phyloP scores from a whole-genome alignment of 2,113 vertebrate species.

The Falco punctatus region DNA sequence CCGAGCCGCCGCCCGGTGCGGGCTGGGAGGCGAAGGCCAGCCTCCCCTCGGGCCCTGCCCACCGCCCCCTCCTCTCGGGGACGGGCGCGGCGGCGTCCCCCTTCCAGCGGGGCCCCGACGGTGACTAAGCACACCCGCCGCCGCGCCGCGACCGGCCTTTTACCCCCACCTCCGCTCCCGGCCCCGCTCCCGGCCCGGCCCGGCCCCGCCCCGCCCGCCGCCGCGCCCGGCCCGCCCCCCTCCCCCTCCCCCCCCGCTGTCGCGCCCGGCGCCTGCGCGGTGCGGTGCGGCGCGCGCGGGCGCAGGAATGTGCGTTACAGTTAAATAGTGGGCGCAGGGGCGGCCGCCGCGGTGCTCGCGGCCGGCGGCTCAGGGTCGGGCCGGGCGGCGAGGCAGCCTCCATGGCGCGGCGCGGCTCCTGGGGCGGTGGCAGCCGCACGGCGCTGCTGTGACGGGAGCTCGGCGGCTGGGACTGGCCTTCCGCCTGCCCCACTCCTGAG shows the following conservation, averaged over 20 bases:
- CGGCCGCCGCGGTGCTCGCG: neutral
- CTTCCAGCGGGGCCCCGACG: neutral
- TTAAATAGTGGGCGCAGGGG: conserved; percentile 51
- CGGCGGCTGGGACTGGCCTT: neutral
- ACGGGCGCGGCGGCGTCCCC: no score
- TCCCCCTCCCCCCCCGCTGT: no score
- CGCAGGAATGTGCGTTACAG: conserved; percentile 34
- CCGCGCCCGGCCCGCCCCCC: no score
- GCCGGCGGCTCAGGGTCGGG: neutral
- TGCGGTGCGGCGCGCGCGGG: neutral
- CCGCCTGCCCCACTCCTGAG: neutral
- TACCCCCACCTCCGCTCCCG: no score
- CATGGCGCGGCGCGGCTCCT: conserved; percentile 64
- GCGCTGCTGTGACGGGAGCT: neutral
- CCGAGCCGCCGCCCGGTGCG: fast-evolving
- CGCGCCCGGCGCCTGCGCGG: neutral
- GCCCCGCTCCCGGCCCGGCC: neutral
- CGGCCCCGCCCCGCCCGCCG: neutral
- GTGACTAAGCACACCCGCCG: neutral
- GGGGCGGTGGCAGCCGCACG: neutral
- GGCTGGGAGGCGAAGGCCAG: fast-evolving
- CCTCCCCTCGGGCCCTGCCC: fast-evolving
- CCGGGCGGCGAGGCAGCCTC: neutral
- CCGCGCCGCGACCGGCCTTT: neutral
- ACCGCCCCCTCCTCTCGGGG: neutral